Evolutionary conservation across 1,140 invertebrate genomes (phyloP), one percentile per base, ranked within the genome.

Genomic region (Aleiodes sp.): DNA sequence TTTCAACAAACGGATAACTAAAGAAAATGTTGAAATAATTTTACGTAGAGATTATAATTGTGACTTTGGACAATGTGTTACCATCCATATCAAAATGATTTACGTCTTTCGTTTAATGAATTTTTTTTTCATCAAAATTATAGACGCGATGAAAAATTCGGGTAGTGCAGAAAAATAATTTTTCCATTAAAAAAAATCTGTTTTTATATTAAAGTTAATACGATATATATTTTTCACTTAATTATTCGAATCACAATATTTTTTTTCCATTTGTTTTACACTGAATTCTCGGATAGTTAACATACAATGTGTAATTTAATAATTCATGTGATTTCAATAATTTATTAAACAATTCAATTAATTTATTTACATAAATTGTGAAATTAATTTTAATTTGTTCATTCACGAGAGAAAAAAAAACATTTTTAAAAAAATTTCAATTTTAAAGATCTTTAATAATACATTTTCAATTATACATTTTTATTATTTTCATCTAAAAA

Each of bases 351-450:
- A n/a, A n/a, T n/a, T n/a, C n/a, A n/a, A n/a, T 9, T 52, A 3
- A 52, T 52, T 52, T 52, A 52, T 52, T 52, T 52, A 52, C 46
- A 52, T n/a, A n/a, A n/a, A n/a, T n/a, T n/a, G n/a, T n/a, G n/a
- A n/a, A n/a, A n/a, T n/a, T n/a, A n/a, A n/a, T n/a, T n/a, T n/a
- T n/a, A n/a, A n/a, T n/a, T n/a, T n/a, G n/a, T n/a, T n/a, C n/a
- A n/a, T n/a, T n/a, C n/a, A n/a, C n/a, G n/a, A n/a, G n/a, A n/a
- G n/a, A n/a, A n/a, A n/a, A n/a, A n/a, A n/a, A n/a, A n/a, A n/a
- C n/a, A n/a, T n/a, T 19, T 52, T 24, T 21, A 52, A 16, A 52
- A 4, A 24, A 52, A 24, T 4, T 52, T 24, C 19, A 4, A 35
- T n/a, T 52, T 52, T 21, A 52, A 52, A 24, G 16, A 52, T 52